Evolutionary conservation across 2,888 invertebrate genomes (phyloP).

Genomic region (Parnassius glacialis): DNA sequence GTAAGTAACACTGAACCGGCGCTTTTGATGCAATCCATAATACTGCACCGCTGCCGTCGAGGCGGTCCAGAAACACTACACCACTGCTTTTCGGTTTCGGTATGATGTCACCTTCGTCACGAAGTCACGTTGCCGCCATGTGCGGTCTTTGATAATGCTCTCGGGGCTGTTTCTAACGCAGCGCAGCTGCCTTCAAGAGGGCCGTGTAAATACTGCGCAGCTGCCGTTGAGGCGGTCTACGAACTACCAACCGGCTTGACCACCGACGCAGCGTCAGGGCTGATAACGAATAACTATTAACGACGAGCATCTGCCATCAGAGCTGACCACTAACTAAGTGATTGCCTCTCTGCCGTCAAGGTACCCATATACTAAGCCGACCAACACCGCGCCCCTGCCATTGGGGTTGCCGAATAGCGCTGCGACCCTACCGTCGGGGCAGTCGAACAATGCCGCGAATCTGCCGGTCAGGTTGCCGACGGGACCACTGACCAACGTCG

Average conservation of each 20-base stretch:
- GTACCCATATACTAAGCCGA: too few relatives aligned
- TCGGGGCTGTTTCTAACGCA: too few relatives aligned
- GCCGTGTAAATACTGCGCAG: too few relatives aligned
- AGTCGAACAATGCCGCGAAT: neutral
- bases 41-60: too few relatives aligned
- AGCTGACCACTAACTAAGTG: neutral
- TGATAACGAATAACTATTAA: neutral
- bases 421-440: neutral
- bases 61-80: too few relatives aligned
- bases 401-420: neutral
- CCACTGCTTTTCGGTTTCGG: too few relatives aligned
- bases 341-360: too few relatives aligned
- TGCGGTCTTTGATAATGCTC: neutral
- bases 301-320: neutral
- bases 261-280: neutral
- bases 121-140: neutral
- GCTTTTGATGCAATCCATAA: too few relatives aligned
- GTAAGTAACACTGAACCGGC: too few relatives aligned
- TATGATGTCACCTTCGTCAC: too few relatives aligned
- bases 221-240: too few relatives aligned
- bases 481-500: neutral
- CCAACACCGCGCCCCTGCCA: neutral
- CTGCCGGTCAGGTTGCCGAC: neutral
- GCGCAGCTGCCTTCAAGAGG: neutral
- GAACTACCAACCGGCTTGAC: neutral